Evolutionary conservation across 2,888 invertebrate genomes (phyloP).

Genomic region (Rhodophaea formosa): DNA sequence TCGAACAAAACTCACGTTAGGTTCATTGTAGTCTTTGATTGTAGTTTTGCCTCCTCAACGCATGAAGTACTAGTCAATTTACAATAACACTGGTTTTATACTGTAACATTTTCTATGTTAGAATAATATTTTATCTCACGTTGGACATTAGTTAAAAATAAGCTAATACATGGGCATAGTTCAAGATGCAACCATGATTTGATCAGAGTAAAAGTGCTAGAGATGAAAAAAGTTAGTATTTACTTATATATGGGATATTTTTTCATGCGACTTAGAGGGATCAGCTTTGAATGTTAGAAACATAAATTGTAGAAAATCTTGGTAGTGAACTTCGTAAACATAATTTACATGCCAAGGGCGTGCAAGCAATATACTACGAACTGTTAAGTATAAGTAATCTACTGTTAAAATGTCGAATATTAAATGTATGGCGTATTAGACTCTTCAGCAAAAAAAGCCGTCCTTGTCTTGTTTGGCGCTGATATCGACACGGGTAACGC

Average conservation of each 20-base stretch:
- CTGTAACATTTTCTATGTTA: constrained; percentile 38
- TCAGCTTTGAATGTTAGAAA: constrained; percentile 70
- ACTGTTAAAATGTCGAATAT: constrained; percentile 23
- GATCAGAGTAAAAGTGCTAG: constrained; percentile 38
- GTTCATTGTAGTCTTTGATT: not conserved
- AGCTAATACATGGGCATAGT: constrained; percentile 27
- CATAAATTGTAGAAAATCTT: constrained; percentile 47
- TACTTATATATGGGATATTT: constrained; percentile 62
- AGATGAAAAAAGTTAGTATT: constrained; percentile 35
- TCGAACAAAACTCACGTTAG: constrained; percentile 19
- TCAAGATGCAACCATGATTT: constrained; percentile 31
- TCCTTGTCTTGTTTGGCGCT: constrained; percentile 21
- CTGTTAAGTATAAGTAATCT: constrained; percentile 32
- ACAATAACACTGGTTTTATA: constrained; percentile 33
- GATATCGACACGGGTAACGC: constrained; percentile 1
- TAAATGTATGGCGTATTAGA: constrained; percentile 20
- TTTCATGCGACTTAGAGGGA: constrained; percentile 60
- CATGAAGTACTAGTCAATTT: constrained; percentile 51
- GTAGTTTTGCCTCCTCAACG: constrained; percentile 23
- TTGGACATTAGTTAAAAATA: constrained; percentile 41
- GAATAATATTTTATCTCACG: constrained; percentile 38
- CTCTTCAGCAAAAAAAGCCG: constrained; percentile 19
- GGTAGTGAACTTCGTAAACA: constrained; percentile 48
- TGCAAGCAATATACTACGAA: constrained; percentile 43
- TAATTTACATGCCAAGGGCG: constrained; percentile 42